A percentile compares a stretch with the other conserved stretches of the same genome.
Evolutionary conservation across 2,797 vertebrate species (phyloP).

Genomic region (Dallia pectoralis): DNA sequence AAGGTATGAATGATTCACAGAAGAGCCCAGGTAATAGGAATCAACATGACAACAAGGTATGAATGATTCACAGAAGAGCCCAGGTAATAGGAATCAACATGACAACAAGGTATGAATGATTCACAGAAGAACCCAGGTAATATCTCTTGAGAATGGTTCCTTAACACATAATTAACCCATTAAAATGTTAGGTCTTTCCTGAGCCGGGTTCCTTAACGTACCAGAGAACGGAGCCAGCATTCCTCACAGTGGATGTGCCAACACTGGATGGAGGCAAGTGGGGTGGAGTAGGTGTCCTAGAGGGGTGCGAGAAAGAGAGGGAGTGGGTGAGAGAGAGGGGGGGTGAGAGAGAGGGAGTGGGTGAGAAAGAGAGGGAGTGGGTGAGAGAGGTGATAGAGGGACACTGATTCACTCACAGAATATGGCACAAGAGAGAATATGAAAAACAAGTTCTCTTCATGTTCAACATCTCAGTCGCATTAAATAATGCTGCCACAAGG

Average conservation of each 20-base stretch:
- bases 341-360: slow-evolving; percentile 11
- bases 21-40: too few species aligned
- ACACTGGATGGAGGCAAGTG: slow-evolving; percentile 83
- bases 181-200: too few species aligned
- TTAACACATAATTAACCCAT: too few species aligned
- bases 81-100: too few species aligned
- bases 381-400: not conserved
- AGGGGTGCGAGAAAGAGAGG: slow-evolving; percentile 20
- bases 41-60: too few species aligned
- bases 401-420: not conserved
- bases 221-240: slow-evolving; percentile 83
- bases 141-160: too few species aligned
- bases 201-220: slow-evolving; percentile 51
- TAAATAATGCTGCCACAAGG: slow-evolving; percentile 54
- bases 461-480: not conserved
- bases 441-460: not conserved
- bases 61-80: too few species aligned
- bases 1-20: too few species aligned
- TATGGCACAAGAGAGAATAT: not conserved
- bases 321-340: not conserved
- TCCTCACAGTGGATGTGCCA: slow-evolving; percentile 87
- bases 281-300: slow-evolving; percentile 80
- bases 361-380: slow-evolving; percentile 15
- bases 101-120: too few species aligned
- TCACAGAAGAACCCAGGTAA: too few species aligned